A percentile compares a stretch with the other conserved stretches of the same genome.
phyloP scores from a whole-genome alignment of 35 echinoderm and acorn worm species.

The Acanthaster planci region DNA sequence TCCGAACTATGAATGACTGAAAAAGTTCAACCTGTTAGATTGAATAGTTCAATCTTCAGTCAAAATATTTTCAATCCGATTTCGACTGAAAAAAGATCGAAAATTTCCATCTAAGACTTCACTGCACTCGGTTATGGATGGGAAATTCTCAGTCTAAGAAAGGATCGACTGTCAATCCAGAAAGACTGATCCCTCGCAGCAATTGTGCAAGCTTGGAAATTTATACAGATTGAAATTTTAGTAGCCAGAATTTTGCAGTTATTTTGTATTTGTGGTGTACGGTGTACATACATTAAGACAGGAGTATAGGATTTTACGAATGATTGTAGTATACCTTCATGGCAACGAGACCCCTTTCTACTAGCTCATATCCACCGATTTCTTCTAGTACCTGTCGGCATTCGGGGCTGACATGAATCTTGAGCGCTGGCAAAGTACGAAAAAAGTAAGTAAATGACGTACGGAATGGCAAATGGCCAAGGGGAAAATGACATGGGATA shows the following conservation, averaged over 20 bases:
- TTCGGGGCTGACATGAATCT: conserved; percentile 92
- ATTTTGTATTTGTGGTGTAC: neutral
- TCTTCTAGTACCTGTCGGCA: conserved; percentile 71
- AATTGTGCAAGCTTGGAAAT: neutral
- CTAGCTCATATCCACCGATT: conserved; percentile 78
- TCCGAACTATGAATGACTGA: too few species aligned
- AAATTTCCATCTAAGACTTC: too few species aligned
- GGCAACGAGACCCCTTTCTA: conserved; percentile 85
- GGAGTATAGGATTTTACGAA: neutral
- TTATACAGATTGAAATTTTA: too few species aligned
- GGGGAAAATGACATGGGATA: too few species aligned
- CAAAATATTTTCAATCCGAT: too few species aligned
- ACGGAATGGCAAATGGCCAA: neutral
- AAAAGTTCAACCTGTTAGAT: too few species aligned
- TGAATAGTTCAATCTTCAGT: too few species aligned
- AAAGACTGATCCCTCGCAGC: neutral
- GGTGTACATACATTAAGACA: neutral
- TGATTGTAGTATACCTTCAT: conserved; percentile 79
- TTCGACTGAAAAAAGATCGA: too few species aligned
- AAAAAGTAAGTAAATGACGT: neutral
- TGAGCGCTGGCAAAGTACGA: conserved; percentile 64
- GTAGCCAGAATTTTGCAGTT: neutral
- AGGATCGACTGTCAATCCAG: neutral
- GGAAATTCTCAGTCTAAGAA: neutral
- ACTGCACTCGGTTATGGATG: too few species aligned